These are phyloP conservation scores for Isotomurus palustris DNA, from an alignment of 2,888 invertebrate species.

Conservation along the genomic window DNA sequence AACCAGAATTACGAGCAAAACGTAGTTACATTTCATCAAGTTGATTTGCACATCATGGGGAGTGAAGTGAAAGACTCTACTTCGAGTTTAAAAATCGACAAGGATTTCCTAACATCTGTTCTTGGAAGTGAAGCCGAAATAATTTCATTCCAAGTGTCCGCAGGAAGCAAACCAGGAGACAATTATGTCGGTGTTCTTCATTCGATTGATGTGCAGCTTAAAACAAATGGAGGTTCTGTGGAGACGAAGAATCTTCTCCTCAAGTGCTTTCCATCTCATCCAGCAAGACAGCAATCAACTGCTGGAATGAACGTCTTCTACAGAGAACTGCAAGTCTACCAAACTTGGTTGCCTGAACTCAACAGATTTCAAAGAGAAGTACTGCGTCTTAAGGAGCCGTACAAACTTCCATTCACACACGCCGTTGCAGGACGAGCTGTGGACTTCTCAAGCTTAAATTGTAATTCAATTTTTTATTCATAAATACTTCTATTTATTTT, in stretches of 20 bases:
- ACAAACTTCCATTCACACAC: slow-evolving; percentile 4
- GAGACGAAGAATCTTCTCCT: slow-evolving; percentile 17
- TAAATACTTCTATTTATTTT: no score
- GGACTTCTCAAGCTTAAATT: no score
- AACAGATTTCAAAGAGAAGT: slow-evolving; percentile 13
- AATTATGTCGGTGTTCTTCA: slow-evolving; percentile 24
- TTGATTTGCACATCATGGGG: no score
- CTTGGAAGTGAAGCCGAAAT: no score
- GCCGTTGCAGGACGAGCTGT: background rate
- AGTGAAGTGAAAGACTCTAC: no score
- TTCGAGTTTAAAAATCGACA: no score
- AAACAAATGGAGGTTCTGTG: background rate
- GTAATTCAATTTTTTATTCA: no score
- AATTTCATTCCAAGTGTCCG: background rate
- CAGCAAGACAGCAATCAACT: slow-evolving; percentile 21
- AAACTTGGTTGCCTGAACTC: slow-evolving; percentile 17
- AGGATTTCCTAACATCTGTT: no score
- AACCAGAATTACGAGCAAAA: no score
- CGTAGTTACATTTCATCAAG: no score
- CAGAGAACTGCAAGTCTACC: slow-evolving; percentile 25
- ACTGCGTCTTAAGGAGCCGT: background rate
- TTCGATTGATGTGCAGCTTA: slow-evolving; percentile 1
- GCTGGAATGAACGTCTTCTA: slow-evolving; percentile 21
- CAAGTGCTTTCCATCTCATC: slow-evolving; percentile 30
- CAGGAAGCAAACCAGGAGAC: slow-evolving; percentile 15